Percentiles rank a stretch among this genome's conserved stretches.
phyloP scores from a whole-genome alignment of 1,140 invertebrate species.

The Tetranychus cinnabarinus region DNA sequence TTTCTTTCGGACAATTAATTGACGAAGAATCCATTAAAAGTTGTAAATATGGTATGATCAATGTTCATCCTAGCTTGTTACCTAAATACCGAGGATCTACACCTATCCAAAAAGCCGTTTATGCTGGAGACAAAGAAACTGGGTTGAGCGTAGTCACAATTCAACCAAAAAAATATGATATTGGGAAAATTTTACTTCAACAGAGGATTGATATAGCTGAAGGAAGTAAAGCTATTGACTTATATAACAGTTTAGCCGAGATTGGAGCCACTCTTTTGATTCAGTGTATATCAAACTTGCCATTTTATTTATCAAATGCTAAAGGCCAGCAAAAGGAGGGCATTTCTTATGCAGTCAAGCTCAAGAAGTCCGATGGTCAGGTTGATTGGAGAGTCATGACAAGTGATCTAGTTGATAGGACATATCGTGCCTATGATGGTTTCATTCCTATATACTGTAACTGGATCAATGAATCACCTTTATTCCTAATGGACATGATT shows the following conservation, averaged over 20 bases:
- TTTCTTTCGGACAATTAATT: slow-evolving; percentile 25
- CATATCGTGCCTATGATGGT: slow-evolving; percentile 14
- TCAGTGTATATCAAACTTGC: slow-evolving; percentile 34
- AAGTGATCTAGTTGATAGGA: slow-evolving; percentile 11
- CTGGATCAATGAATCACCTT: slow-evolving; percentile 6
- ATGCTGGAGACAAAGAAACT: slow-evolving; percentile 52
- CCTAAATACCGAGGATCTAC: slow-evolving; percentile 78
- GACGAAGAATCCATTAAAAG: slow-evolving; percentile 18
- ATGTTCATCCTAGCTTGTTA: slow-evolving; percentile 71
- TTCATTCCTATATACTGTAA: slow-evolving; percentile 12
- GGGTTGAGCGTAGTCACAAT: slow-evolving; percentile 76
- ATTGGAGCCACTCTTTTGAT: slow-evolving; percentile 36
- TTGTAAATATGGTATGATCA: slow-evolving; percentile 53
- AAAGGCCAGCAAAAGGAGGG: slow-evolving; percentile 29
- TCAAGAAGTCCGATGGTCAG: slow-evolving; percentile 10
- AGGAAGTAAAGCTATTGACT: slow-evolving; percentile 36
- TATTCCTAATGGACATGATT: not conserved
- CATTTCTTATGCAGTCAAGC: slow-evolving; percentile 13
- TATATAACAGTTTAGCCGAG: slow-evolving; percentile 36
- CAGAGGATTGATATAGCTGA: slow-evolving; percentile 31
- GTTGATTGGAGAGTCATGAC: slow-evolving; percentile 14
- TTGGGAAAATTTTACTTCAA: slow-evolving; percentile 52
- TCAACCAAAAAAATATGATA: slow-evolving; percentile 40
- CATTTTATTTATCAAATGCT: slow-evolving; percentile 29
- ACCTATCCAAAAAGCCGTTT: slow-evolving; percentile 55